A percentile compares a stretch with the other conserved stretches of the same genome.
Conservation (phyloP, 1,140 invertebrate genomes). For the Trichonephila inaurata region DNA sequence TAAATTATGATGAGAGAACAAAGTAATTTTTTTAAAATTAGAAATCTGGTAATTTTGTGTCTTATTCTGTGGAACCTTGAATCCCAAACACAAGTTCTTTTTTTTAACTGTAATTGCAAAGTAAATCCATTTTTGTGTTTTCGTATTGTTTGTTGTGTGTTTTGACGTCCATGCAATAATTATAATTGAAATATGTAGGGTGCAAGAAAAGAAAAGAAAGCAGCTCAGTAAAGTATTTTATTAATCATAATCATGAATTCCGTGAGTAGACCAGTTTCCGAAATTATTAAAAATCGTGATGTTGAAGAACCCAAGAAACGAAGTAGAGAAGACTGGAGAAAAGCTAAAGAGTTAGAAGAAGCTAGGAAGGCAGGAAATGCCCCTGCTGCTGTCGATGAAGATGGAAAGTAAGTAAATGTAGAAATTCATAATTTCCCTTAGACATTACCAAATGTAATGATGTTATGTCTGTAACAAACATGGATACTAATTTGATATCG, state of each 20-base stretch:
- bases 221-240: not conserved
- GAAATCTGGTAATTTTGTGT: no score
- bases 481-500: no score
- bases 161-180: not conserved
- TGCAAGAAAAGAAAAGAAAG: not conserved
- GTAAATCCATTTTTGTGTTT: not conserved
- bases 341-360: constrained; percentile 98
- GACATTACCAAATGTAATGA: no score
- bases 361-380: constrained; percentile 98
- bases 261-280: constrained; percentile 83
- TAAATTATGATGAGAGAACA: not conserved
- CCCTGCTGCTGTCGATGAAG: constrained; percentile 98
- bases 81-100: no score
- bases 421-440: no score
- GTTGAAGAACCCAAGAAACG: constrained; percentile 92
- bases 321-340: constrained; percentile 94
- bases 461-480: no score
- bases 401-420: constrained; percentile 85
- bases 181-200: not conserved
- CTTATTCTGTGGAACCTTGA: no score
- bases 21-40: no score
- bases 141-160: not conserved
- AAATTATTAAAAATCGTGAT: constrained; percentile 86
- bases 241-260: constrained; percentile 70
- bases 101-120: not conserved